These are phyloP conservation scores for Malurus alboscapulatus DNA, from an alignment of 2,113 vertebrate species.

Conservation along the genomic window DNA sequence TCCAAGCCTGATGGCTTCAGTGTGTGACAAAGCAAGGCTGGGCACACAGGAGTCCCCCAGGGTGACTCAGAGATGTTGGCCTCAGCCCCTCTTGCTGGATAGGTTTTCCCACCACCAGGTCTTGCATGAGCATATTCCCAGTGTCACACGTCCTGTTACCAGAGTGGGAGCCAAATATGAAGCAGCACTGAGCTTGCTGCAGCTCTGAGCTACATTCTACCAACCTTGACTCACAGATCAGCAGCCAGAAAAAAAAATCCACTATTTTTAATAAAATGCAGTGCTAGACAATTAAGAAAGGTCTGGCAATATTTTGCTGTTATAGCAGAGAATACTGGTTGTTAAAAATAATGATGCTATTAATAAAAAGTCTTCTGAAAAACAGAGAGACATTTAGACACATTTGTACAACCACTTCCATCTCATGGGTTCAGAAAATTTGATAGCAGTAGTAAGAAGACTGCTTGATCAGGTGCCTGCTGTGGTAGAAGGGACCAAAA, in stretches of 20 bases:
- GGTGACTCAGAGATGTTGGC: not conserved
- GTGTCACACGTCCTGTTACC: not conserved
- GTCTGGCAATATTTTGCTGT: constrained; percentile 20
- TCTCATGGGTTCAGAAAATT: not conserved
- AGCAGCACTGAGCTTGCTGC: not conserved
- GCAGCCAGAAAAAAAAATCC: not conserved
- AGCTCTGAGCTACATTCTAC: not conserved
- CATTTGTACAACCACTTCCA: not conserved
- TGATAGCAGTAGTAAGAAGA: not conserved
- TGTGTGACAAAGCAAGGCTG: rapidly evolving
- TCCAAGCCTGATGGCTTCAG: not conserved
- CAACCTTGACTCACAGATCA: not conserved
- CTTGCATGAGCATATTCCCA: not conserved
- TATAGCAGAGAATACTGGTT: not conserved
- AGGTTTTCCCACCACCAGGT: not conserved
- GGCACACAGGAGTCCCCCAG: not conserved
- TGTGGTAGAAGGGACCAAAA: not conserved
- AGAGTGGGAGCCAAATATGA: not conserved
- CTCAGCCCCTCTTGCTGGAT: not conserved
- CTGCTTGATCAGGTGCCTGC: not conserved
- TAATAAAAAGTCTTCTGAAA: constrained; percentile 3
- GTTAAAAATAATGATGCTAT: constrained; percentile 10
- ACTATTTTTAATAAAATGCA: not conserved
- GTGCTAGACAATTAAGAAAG: constrained; percentile 3
- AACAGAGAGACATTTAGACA: not conserved